Conservation (phyloP, 1,140 invertebrate genomes). For the Drosophila athabasca region DNA sequence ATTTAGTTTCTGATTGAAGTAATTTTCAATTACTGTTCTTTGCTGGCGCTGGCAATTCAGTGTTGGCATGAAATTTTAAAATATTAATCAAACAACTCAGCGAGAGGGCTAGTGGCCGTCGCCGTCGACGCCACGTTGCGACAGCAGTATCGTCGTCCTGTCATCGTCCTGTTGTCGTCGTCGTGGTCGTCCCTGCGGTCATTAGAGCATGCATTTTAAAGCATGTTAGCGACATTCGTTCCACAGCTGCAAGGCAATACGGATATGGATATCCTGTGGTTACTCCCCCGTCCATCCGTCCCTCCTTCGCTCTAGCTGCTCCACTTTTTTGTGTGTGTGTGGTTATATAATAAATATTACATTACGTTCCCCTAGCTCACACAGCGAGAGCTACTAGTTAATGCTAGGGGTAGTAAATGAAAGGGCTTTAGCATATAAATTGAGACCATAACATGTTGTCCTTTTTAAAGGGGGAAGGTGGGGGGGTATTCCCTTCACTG, state of each 20-base stretch:
- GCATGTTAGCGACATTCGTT: slow-evolving; percentile 23
- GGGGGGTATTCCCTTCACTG: too few species aligned
- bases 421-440: too few species aligned
- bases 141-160: slow-evolving; percentile 6
- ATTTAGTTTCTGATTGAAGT: slow-evolving; percentile 15
- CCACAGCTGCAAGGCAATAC: not conserved
- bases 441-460: too few species aligned
- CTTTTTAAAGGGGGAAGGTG: slow-evolving; percentile 9
- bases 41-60: not conserved
- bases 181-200: slow-evolving; percentile 34
- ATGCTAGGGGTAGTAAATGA: too few species aligned
- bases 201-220: slow-evolving; percentile 50
- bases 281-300: not conserved
- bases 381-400: not conserved
- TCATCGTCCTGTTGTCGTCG: too few species aligned
- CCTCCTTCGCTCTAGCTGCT: slow-evolving; percentile 7
- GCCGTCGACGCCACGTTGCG: too few species aligned
- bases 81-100: slow-evolving; percentile 35
- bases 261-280: too few species aligned
- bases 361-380: slow-evolving; percentile 2
- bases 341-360: slow-evolving; percentile 20
- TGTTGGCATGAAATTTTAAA: slow-evolving; percentile 34
- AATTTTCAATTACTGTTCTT: not conserved
- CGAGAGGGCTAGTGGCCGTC: slow-evolving; percentile 11
- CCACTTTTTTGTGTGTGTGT: slow-evolving; percentile 1